A percentile compares a stretch with the other conserved stretches of the same genome.
Evolutionary conservation across 53 echinoderm and acorn worm genomes (phyloP).

Genomic region (Holothuria scabra): DNA sequence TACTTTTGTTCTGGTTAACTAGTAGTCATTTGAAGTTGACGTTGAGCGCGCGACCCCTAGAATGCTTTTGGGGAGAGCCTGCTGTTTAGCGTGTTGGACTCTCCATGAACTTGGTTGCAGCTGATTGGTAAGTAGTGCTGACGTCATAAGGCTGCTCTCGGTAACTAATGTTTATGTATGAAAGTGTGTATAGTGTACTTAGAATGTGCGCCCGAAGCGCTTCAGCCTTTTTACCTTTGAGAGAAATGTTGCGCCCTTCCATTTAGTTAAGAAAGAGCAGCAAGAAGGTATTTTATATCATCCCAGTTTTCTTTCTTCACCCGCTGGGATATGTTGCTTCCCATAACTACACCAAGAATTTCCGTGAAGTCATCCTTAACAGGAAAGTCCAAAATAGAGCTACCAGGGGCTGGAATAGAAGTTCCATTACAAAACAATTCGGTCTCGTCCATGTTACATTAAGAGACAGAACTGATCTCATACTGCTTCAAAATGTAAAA

Average conservation of each 20-base stretch:
- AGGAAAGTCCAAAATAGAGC: neutral
- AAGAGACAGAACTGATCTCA: slow-evolving; percentile 12
- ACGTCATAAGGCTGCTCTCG: too few species aligned
- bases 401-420: neutral
- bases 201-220: too few species aligned
- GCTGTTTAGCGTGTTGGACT: too few species aligned
- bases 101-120: too few species aligned
- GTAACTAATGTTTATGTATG: too few species aligned
- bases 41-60: too few species aligned
- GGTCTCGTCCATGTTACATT: slow-evolving; percentile 43
- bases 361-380: neutral
- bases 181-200: too few species aligned
- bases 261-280: neutral
- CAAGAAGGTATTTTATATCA: neutral
- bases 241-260: neutral
- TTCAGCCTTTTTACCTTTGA: slow-evolving; percentile 55
- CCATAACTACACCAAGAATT: slow-evolving; percentile 28
- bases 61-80: too few species aligned
- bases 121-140: too few species aligned
- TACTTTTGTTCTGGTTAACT: too few species aligned
- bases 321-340: neutral
- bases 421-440: slow-evolving; percentile 14
- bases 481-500: slow-evolving; percentile 20
- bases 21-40: too few species aligned
- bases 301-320: slow-evolving; percentile 24